Evolutionary conservation across 2,888 invertebrate species (phyloP), one percentile per base, ranked within the genome.

Genomic region (Watsonalla binaria): DNA sequence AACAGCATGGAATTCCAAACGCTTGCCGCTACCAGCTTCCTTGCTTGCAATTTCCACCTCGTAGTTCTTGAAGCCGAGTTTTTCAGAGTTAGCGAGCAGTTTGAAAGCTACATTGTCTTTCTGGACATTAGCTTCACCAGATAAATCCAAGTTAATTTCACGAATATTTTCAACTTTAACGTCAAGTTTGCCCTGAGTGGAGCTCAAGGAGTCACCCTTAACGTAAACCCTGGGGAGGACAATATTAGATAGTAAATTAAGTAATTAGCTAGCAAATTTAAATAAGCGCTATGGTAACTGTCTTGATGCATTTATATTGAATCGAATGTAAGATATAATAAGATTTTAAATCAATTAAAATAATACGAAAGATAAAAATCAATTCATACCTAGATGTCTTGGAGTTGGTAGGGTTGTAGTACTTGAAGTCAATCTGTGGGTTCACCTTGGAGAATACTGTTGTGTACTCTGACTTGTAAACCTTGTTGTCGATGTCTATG

Each of bases 81-180:
- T 92, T 5, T 93, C 92, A 0, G 94, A 94, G 77, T 95, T 92
- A 11, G 93, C 90, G 58, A 92, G 89, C 0, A 92, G 70, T 58
- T 93, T 92, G 39, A 96, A 72, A 52, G 86, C 80, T 54, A 96
- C 93, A 65, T 95, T 92, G 60, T 96, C 95, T 24, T 93, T 84
- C 53, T 91, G 92, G 0, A 94, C 76, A 51, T 92, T 92, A 0
- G 90, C 91, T 54, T 94, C 93, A 0, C 92, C 72, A 45, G 80
- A 84, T 0, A 91, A 83, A 57, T 93, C 92, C 0, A 93, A 73
- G 52, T 87, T 82, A 57, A 94, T 82, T 50, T 93, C 90, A 1
- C 78, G 80, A 14, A 93, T 65, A 64, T 93, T 92, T 46, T 89
- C 87, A 0, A 93, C 55, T 50, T 92, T 92, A 0, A 92, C 11